These are phyloP conservation scores for Lordiphosa collinella DNA, from an alignment of 1,140 invertebrate genomes.

Conservation along the genomic window DNA sequence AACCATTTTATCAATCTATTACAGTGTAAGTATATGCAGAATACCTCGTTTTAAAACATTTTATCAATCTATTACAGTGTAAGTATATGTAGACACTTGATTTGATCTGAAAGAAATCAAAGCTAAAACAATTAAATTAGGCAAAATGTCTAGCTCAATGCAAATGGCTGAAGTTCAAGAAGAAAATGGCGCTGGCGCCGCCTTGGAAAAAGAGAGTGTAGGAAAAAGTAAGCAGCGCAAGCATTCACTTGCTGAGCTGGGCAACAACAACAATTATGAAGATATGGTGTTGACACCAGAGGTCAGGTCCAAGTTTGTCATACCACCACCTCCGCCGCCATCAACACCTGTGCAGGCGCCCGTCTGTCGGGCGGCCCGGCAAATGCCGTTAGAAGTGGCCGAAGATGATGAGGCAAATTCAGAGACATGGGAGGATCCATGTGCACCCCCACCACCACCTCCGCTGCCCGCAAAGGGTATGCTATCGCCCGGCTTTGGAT, in stretches of 20 bases:
- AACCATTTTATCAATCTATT: constrained; percentile 19
- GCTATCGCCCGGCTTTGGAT: constrained; percentile 20
- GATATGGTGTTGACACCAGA: constrained; percentile 40
- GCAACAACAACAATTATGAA: constrained; percentile 17
- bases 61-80: constrained; percentile 23
- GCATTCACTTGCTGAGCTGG: constrained; percentile 14
- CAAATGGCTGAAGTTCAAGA: constrained; percentile 50
- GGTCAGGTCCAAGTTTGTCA: constrained; percentile 34
- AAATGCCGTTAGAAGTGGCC: constrained; percentile 20
- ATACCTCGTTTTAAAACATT: constrained; percentile 29
- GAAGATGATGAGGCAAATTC: constrained; percentile 60
- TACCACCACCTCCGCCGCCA: constrained; percentile 68
- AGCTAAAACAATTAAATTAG: background rate
- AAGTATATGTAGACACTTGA: constrained; percentile 22
- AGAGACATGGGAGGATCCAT: constrained; percentile 66
- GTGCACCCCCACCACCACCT: constrained; percentile 59
- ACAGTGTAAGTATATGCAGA: constrained; percentile 38
- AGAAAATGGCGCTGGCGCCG: constrained; percentile 74
- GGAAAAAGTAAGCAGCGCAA: constrained; percentile 24
- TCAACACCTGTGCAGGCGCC: constrained; percentile 64
- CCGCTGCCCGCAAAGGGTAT: constrained; percentile 39
- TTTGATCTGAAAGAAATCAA: background rate
- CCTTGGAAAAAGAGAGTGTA: constrained; percentile 34
- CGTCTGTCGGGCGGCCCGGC: background rate
- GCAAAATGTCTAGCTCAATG: constrained; percentile 37